Evolutionary conservation across 53 echinoderm and acorn worm genomes (phyloP).

Genomic region (Patiria pectinifera): DNA sequence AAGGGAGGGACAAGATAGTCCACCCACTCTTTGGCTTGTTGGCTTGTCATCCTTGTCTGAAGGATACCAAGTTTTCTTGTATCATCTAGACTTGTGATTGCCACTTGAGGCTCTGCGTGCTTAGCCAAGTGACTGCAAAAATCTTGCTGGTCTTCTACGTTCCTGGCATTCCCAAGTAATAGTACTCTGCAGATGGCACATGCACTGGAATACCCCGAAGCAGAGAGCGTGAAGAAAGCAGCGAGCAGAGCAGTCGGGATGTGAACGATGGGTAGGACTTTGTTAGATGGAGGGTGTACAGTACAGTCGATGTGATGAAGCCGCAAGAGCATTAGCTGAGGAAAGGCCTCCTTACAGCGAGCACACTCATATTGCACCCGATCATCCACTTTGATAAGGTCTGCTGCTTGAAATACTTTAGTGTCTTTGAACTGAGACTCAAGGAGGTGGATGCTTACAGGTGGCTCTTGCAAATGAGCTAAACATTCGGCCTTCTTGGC

Average conservation of each 20-base stretch:
- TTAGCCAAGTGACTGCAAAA: conserved; percentile 46
- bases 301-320: conserved; percentile 60
- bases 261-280: conserved; percentile 50
- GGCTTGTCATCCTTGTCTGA: conserved; percentile 60
- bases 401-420: conserved; percentile 24
- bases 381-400: conserved; percentile 39
- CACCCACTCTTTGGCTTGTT: conserved; percentile 83
- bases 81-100: conserved; percentile 49
- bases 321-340: conserved; percentile 50
- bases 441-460: conserved; percentile 32
- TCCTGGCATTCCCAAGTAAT: conserved; percentile 45
- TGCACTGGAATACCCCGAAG: conserved; percentile 38
- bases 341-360: conserved; percentile 51
- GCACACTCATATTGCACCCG: conserved; percentile 62
- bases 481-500: neutral
- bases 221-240: conserved; percentile 50
- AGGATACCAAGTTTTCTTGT: conserved; percentile 40
- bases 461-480: conserved; percentile 31
- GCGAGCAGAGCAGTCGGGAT: conserved; percentile 57
- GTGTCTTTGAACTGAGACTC: conserved; percentile 37
- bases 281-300: conserved; percentile 45
- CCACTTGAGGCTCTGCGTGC: conserved; percentile 68
- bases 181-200: conserved; percentile 52
- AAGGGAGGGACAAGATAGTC: conserved; percentile 93
- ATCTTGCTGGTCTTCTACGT: conserved; percentile 33